phyloP scores from a whole-genome alignment of 2,888 invertebrate genomes.

The Thereva nobilitata region DNA sequence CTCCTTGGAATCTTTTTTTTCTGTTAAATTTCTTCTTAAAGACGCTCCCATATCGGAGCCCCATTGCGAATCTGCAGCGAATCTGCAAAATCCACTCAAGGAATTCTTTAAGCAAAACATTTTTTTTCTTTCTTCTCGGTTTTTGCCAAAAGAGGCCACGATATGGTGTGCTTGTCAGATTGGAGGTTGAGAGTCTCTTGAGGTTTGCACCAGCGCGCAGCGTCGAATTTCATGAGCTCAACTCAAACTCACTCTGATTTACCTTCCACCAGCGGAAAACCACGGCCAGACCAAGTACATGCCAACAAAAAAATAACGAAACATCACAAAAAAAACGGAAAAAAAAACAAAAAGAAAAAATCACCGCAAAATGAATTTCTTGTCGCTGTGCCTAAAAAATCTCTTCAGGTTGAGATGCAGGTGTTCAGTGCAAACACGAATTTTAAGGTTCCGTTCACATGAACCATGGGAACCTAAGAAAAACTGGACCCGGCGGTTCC shows the following conservation, averaged over 20 bases:
- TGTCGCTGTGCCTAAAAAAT: slow-evolving; percentile 24
- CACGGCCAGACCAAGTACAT: slow-evolving; percentile 19
- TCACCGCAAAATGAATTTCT: slow-evolving; percentile 37
- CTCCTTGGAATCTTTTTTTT: too few species aligned
- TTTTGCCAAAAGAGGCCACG: too few species aligned
- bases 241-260: slow-evolving; percentile 27
- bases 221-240: slow-evolving; percentile 16
- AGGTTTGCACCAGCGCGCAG: too few species aligned
- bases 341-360: slow-evolving; percentile 22
- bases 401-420: slow-evolving; percentile 33
- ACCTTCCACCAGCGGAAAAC: slow-evolving; percentile 23
- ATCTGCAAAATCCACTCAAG: too few species aligned
- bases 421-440: slow-evolving; percentile 35
- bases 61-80: too few species aligned
- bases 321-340: slow-evolving; percentile 2
- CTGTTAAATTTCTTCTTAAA: too few species aligned
- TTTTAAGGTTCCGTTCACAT: slow-evolving; percentile 35
- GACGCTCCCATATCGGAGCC: too few species aligned
- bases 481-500: slow-evolving; percentile 23
- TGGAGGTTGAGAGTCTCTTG: too few species aligned
- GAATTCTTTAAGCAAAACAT: too few species aligned
- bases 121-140: too few species aligned
- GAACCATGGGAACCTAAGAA: slow-evolving; percentile 31
- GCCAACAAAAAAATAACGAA: slow-evolving; percentile 15
- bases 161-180: too few species aligned